Evolutionary conservation across 2,113 vertebrate species (phyloP).

Genomic region (Forbesichthys papilliferus): DNA sequence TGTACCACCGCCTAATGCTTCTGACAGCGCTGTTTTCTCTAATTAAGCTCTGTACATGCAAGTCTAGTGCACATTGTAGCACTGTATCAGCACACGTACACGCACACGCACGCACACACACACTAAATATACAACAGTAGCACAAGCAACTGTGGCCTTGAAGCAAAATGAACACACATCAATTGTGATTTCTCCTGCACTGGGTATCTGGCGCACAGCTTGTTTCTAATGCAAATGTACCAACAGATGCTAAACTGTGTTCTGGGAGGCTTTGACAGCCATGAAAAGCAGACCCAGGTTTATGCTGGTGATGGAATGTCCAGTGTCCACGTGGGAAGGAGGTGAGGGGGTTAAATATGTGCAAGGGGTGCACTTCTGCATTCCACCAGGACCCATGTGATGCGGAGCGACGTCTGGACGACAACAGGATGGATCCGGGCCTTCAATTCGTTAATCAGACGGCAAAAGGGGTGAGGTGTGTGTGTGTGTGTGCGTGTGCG

Average conservation of each 20-base stretch:
- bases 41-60: conserved; percentile 75
- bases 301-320: conserved; percentile 6
- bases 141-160: conserved; percentile 51
- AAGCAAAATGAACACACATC: conserved; percentile 64
- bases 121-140: background rate
- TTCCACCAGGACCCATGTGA: conserved; percentile 75
- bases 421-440: conserved; percentile 59
- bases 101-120: conserved; percentile 29
- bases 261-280: conserved; percentile 20
- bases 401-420: conserved; percentile 77
- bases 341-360: background rate
- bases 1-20: conserved; percentile 77
- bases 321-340: background rate
- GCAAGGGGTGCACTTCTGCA: conserved; percentile 18
- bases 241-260: conserved; percentile 12
- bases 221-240: conserved; percentile 33
- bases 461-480: conserved; percentile 41
- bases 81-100: conserved; percentile 49
- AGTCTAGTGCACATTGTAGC: conserved; percentile 71
- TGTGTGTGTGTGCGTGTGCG: conserved; percentile 28
- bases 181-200: conserved; percentile 51
- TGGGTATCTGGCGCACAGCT: conserved; percentile 9
- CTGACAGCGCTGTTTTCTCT: conserved; percentile 82
- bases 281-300: conserved; percentile 19
- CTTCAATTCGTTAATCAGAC: conserved; percentile 78